Evolutionary conservation across 1,140 invertebrate genomes (phyloP).

Genomic region (Drosophila bocki): DNA sequence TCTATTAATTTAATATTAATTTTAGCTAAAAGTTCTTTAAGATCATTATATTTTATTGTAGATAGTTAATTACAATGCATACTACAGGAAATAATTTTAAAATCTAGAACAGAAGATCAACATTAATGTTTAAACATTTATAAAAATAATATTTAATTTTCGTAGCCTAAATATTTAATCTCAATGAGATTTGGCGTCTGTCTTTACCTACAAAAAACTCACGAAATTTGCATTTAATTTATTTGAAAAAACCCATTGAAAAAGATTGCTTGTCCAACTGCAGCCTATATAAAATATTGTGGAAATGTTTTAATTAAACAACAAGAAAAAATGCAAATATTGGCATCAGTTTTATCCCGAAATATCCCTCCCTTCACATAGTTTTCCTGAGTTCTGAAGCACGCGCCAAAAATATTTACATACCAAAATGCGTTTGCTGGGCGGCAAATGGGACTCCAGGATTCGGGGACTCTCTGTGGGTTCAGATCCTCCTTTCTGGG

Average conservation of each 20-base stretch:
- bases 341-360: slow-evolving; percentile 46
- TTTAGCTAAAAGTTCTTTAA: neutral
- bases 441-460: slow-evolving; percentile 9
- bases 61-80: neutral
- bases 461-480: slow-evolving; percentile 4
- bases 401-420: slow-evolving; percentile 71
- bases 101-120: neutral
- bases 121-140: slow-evolving; percentile 10
- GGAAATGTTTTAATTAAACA: slow-evolving; percentile 78
- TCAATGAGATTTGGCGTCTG: slow-evolving; percentile 45
- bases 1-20: neutral
- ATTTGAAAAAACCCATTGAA: neutral
- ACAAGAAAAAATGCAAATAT: slow-evolving; percentile 64
- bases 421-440: slow-evolving; percentile 66
- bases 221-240: slow-evolving; percentile 64
- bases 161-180: slow-evolving; percentile 66
- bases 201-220: slow-evolving; percentile 30
- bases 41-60: neutral
- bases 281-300: slow-evolving; percentile 64
- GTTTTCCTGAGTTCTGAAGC: slow-evolving; percentile 12
- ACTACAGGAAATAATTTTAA: neutral
- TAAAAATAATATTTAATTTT: slow-evolving; percentile 20
- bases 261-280: slow-evolving; percentile 14
- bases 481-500: slow-evolving; percentile 19
- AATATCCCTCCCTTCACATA: slow-evolving; percentile 4